phyloP scores from a whole-genome alignment of 2,113 vertebrate species.

The Oceanites oceanicus region DNA sequence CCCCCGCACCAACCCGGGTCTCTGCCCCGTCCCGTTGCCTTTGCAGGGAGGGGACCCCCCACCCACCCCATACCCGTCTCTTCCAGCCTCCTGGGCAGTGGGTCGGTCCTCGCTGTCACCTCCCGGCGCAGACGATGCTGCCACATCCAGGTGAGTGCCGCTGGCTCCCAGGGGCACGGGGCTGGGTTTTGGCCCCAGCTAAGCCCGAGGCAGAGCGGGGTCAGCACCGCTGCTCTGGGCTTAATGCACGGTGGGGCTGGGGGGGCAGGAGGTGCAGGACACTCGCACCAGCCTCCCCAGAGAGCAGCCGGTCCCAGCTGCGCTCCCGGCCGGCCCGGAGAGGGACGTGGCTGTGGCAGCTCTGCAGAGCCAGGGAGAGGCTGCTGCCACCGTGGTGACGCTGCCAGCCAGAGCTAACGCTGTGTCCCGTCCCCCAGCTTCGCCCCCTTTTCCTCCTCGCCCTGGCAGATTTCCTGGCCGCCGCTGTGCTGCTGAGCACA shows the following conservation, averaged over 20 bases:
- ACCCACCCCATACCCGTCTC: neutral
- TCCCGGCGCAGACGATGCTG: neutral
- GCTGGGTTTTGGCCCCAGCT: neutral
- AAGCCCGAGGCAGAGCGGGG: neutral
- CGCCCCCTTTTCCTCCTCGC: slow-evolving; percentile 78
- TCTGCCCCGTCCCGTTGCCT: neutral
- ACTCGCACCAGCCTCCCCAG: neutral
- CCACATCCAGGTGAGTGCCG: neutral
- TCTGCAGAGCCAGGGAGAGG: neutral
- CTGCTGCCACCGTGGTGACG: neutral
- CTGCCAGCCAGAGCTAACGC: neutral
- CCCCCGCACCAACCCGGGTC: accelerated
- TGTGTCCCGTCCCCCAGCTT: slow-evolving; percentile 22
- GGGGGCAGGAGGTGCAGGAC: neutral
- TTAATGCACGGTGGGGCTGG: neutral
- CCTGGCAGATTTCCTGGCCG: slow-evolving; percentile 78
- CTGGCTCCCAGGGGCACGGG: neutral
- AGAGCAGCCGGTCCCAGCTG: neutral
- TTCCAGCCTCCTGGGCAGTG: slow-evolving; percentile 55
- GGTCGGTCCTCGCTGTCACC: neutral
- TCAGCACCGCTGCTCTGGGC: neutral
- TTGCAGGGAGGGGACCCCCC: neutral
- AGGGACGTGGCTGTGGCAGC: accelerated
- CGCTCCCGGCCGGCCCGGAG: accelerated
- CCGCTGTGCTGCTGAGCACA: slow-evolving; percentile 60